Base-by-base conservation (phyloP, 2,797 vertebrate species). In the Lates japonicus region DNA sequence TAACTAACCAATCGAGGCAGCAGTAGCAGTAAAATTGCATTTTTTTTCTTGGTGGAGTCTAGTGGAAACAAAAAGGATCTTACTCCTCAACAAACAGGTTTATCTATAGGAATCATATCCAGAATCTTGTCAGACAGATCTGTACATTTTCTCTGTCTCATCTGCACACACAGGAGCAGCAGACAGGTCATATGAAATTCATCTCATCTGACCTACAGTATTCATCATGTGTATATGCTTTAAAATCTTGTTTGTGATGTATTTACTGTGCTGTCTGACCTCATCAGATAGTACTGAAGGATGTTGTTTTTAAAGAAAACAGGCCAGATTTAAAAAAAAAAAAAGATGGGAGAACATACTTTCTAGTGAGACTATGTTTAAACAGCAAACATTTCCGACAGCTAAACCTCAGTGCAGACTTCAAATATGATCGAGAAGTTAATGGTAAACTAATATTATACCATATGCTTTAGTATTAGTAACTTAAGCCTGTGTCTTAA, bases 141-240 rank as follows among this genome's bases (percentile, higher is more conserved):
- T 61, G 39, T 58, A 33, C 20, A 52, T 25, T 14, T 46, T 17
- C 54, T 55, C 54, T 33, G 55, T 65, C 55, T 76, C 14, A 3
- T 54, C 48, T 58, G 33, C 29, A 44, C 52, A 48, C 8, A 14
- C 65, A 31, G n/a, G 22, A 68, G 65, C 46, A 79, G 62, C 42
- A 75, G 66, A 10, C 51, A 19, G 4, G 60, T 78, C 73, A 80
- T 37, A 65, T 78, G 55, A 72, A 58, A 46, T n/a, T 29, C 31
- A 51, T 67, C 62, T 20, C 8, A 58, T 12, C 42, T 58, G 14
- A 55, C n/a, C 65, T 46, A 46, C 44, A 33, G 17, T 37, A 7
- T 48, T 66, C 37, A 33, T 64, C 39, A 68, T 52, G 66, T 8
- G 29, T 19, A 61, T 70, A 41, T 55, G 17, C 31, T 62, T 31